A percentile compares a stretch with the other conserved stretches of the same genome.
Evolutionary conservation across 1,140 invertebrate species (phyloP).

Genomic region (Zaprionus lachaisei): DNA sequence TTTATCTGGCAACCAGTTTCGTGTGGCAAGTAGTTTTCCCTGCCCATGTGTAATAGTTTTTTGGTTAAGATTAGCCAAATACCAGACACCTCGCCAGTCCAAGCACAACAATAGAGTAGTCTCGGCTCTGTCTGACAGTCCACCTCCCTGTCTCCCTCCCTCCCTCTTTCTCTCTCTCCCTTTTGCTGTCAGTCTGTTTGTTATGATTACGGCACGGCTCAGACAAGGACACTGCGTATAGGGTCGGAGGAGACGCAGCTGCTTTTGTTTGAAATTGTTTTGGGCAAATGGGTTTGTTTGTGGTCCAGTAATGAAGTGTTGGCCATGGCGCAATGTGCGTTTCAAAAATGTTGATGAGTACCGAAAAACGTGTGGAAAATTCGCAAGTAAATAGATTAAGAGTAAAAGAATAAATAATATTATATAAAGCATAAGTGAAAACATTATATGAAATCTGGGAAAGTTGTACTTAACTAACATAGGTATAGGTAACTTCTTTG

Average conservation of each 20-base stretch:
- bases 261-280: constrained; percentile 28
- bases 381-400: constrained; percentile 4
- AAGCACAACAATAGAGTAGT: constrained; percentile 16
- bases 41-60: constrained; percentile 33
- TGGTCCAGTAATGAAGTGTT: constrained; percentile 27
- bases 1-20: constrained; percentile 33
- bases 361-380: neutral
- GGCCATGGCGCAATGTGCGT: constrained; percentile 19
- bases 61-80: constrained; percentile 52
- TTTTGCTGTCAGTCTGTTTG: constrained; percentile 30
- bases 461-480: neutral
- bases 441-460: neutral
- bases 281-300: constrained; percentile 30
- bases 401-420: constrained; percentile 4
- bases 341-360: constrained; percentile 9
- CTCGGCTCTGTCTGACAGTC: neutral
- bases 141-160: neutral
- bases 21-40: constrained; percentile 37
- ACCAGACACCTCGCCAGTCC: constrained; percentile 42
- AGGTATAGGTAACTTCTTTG: no score
- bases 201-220: constrained; percentile 30
- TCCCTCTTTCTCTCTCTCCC: neutral
- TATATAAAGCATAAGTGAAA: neutral
- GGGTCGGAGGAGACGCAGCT: constrained; percentile 22
- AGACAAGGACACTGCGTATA: constrained; percentile 15